A percentile compares a stretch with the other conserved stretches of the same genome.
phyloP scores from a whole-genome alignment of 2,113 vertebrate species.

The Puffinus mauretanicus region DNA sequence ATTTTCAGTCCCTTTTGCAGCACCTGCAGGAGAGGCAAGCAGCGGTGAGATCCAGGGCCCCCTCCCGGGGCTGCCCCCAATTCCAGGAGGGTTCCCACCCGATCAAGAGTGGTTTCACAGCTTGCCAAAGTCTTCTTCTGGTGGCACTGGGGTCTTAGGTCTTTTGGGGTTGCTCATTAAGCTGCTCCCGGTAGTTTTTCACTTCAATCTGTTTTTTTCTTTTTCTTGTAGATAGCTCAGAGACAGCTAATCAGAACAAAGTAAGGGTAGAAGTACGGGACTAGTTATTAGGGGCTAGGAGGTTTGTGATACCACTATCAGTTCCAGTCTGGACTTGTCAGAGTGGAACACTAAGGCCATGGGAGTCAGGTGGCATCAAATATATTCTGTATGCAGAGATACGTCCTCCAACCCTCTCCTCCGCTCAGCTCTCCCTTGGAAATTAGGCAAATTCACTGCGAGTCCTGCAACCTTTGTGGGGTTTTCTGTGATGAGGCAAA shows the following conservation, averaged over 20 bases:
- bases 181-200: neutral
- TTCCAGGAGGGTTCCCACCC: neutral
- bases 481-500: neutral
- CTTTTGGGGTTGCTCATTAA: neutral
- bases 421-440: neutral
- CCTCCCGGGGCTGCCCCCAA: rapidly evolving
- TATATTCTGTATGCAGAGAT: neutral
- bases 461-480: neutral
- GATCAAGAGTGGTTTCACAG: neutral
- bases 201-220: neutral
- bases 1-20: neutral
- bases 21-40: neutral
- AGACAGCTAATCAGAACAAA: neutral
- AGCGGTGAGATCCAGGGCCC: neutral
- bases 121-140: neutral
- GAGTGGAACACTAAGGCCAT: neutral
- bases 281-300: neutral
- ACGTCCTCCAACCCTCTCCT: neutral
- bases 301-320: neutral
- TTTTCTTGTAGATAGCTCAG: neutral
- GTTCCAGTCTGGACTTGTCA: neutral
- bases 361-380: neutral
- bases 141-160: neutral
- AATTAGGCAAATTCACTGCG: neutral
- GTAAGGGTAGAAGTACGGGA: neutral